Percentiles rank a stretch among this genome's conserved stretches.
Conservation (phyloP, 1,140 invertebrate genomes). For the Tetraneura akinire region DNA sequence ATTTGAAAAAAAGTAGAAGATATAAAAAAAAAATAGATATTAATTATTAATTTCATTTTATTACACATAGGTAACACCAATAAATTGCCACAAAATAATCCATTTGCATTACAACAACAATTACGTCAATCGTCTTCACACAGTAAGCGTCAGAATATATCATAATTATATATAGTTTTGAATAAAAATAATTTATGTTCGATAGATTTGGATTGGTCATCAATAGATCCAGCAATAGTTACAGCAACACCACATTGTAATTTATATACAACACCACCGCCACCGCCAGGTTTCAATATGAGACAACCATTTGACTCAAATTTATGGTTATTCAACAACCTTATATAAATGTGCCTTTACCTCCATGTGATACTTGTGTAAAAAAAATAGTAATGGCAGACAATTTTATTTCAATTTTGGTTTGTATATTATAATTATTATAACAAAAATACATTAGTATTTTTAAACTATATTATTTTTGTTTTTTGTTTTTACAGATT, state of each 20-base stretch:
- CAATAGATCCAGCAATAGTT: slow-evolving; percentile 84
- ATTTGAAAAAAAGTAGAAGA: background rate
- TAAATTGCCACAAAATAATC: slow-evolving; percentile 47
- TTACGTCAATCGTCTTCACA: slow-evolving; percentile 42
- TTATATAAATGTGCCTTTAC: slow-evolving; percentile 50
- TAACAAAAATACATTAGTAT: background rate
- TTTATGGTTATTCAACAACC: slow-evolving; percentile 61
- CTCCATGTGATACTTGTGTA: slow-evolving; percentile 48
- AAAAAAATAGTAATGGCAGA: slow-evolving; percentile 46
- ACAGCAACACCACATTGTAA: slow-evolving; percentile 65
- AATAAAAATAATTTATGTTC: background rate
- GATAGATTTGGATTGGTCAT: slow-evolving; percentile 70
- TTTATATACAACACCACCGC: slow-evolving; percentile 62
- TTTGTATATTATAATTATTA: slow-evolving; percentile 17
- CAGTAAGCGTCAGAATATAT: slow-evolving; percentile 51
- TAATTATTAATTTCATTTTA: background rate
- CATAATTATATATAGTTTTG: no score
- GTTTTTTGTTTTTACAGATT: slow-evolving; percentile 31
- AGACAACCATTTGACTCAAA: slow-evolving; percentile 57
- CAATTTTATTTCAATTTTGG: slow-evolving; percentile 39
- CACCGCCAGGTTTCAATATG: slow-evolving; percentile 61
- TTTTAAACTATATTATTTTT: background rate
- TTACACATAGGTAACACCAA: slow-evolving; percentile 38
- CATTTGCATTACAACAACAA: slow-evolving; percentile 48
- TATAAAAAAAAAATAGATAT: background rate